These are phyloP conservation scores for Standfussiana lucernea DNA, from an alignment of 2,888 invertebrate genomes.

Conservation along the genomic window DNA sequence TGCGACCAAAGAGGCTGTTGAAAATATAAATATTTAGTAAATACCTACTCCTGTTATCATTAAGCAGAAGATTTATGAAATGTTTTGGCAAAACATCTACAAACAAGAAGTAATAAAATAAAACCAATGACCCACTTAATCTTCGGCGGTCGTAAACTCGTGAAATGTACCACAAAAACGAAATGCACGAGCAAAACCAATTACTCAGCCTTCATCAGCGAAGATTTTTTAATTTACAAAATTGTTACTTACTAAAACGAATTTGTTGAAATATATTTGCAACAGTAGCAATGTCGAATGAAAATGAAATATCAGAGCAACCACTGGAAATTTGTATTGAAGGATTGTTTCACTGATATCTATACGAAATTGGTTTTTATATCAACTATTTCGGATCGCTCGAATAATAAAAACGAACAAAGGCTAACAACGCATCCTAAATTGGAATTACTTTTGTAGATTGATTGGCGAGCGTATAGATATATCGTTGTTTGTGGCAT, in stretches of 20 bases:
- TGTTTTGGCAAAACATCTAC: slow-evolving; percentile 32
- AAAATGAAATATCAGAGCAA: slow-evolving; percentile 72
- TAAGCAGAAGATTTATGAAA: slow-evolving; percentile 33
- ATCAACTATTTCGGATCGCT: slow-evolving; percentile 47
- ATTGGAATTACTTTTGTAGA: slow-evolving; percentile 50
- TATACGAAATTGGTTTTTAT: slow-evolving; percentile 69
- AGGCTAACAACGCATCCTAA: slow-evolving; percentile 47
- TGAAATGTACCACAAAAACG: slow-evolving; percentile 36
- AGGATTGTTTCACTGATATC: slow-evolving; percentile 61
- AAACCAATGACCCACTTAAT: slow-evolving; percentile 57
- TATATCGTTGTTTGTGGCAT: background rate
- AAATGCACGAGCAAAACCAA: slow-evolving; percentile 53
- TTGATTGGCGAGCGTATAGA: slow-evolving; percentile 31
- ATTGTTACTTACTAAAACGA: slow-evolving; percentile 64
- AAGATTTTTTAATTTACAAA: slow-evolving; percentile 70
- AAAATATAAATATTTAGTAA: slow-evolving; percentile 32
- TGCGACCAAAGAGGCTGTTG: too few species aligned
- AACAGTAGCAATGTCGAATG: slow-evolving; percentile 64
- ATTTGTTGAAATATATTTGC: slow-evolving; percentile 64
- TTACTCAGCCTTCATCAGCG: slow-evolving; percentile 57
- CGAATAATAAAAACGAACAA: slow-evolving; percentile 38
- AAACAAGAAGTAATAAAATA: slow-evolving; percentile 51
- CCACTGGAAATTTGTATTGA: slow-evolving; percentile 69
- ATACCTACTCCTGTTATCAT: slow-evolving; percentile 35
- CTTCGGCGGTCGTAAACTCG: slow-evolving; percentile 44